Evolutionary conservation across 1,140 invertebrate genomes (phyloP).

Genomic region (Samia ricini): DNA sequence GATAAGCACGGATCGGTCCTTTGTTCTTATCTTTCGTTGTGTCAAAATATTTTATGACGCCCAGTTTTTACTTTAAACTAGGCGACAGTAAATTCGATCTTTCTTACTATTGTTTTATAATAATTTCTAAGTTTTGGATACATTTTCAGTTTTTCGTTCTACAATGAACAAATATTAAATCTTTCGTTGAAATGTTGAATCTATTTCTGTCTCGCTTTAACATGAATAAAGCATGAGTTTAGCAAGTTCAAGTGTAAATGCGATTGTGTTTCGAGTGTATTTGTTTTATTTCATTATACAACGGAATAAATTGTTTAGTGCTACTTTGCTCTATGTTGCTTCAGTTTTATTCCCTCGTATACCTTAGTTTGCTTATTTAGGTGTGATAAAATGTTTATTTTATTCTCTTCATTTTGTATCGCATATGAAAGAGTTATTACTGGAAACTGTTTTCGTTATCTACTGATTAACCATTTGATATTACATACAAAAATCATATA

Average conservation of each 20-base stretch:
- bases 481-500: no score
- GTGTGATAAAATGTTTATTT: no score
- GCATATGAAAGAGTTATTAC: no score
- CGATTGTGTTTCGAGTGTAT: neutral
- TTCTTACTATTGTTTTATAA: slow-evolving; percentile 40
- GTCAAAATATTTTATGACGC: slow-evolving; percentile 63
- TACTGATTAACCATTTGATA: no score
- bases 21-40: slow-evolving; percentile 59
- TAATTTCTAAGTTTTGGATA: slow-evolving; percentile 23
- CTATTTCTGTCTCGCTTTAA: neutral
- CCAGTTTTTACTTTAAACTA: slow-evolving; percentile 40
- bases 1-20: slow-evolving; percentile 56
- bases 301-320: neutral
- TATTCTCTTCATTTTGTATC: no score
- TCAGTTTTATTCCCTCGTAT: no score
- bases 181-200: neutral
- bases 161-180: neutral
- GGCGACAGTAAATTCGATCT: slow-evolving; percentile 32
- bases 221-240: slow-evolving; percentile 10
- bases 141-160: neutral
- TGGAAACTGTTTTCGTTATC: no score
- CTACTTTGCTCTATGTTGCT: no score
- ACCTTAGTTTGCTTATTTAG: no score
- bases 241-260: slow-evolving; percentile 8
- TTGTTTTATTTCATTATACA: neutral